A percentile compares a stretch with the other conserved stretches of the same genome.
Evolutionary conservation across 2,113 vertebrate genomes (phyloP).

Genomic region (Chaetops frenatus): DNA sequence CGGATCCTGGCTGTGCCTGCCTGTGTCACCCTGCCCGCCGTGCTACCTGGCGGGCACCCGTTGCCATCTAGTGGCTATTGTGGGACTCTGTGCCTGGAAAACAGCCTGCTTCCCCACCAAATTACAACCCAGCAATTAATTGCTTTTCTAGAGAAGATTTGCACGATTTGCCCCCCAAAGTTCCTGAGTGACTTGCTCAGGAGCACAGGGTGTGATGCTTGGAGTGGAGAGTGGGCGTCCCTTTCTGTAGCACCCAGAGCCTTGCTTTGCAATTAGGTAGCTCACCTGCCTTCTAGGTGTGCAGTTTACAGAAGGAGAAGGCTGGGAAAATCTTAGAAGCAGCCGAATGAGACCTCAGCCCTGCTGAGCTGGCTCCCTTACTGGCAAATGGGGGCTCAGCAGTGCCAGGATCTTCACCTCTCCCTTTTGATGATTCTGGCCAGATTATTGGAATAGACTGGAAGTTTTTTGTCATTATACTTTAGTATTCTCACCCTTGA

Average conservation of each 20-base stretch:
- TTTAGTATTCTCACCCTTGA: not conserved
- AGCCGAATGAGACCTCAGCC: not conserved
- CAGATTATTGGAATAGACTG: not conserved
- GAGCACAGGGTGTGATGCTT: not conserved
- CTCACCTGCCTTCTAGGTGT: not conserved
- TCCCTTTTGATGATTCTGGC: not conserved
- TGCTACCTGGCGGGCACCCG: not conserved
- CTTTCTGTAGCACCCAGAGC: not conserved
- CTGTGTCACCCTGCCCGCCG: rapidly evolving
- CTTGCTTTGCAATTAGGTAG: not conserved
- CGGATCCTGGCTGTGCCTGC: rapidly evolving
- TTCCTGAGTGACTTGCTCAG: not conserved
- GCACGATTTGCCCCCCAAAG: not conserved
- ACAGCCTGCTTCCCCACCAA: rapidly evolving
- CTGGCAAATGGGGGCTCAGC: not conserved
- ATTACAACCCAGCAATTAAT: rapidly evolving
- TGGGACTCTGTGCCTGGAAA: not conserved
- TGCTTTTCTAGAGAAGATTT: not conserved
- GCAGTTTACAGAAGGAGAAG: not conserved
- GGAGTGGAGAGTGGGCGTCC: rapidly evolving
- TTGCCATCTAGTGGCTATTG: conserved; percentile 44
- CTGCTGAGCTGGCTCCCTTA: not conserved
- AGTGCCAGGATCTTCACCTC: not conserved
- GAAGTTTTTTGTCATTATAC: not conserved
- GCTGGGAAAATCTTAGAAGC: not conserved